A percentile compares a stretch with the other conserved stretches of the same genome.
Evolutionary conservation across 1,140 invertebrate species (phyloP).

Genomic region (Drosophila baimaii): DNA sequence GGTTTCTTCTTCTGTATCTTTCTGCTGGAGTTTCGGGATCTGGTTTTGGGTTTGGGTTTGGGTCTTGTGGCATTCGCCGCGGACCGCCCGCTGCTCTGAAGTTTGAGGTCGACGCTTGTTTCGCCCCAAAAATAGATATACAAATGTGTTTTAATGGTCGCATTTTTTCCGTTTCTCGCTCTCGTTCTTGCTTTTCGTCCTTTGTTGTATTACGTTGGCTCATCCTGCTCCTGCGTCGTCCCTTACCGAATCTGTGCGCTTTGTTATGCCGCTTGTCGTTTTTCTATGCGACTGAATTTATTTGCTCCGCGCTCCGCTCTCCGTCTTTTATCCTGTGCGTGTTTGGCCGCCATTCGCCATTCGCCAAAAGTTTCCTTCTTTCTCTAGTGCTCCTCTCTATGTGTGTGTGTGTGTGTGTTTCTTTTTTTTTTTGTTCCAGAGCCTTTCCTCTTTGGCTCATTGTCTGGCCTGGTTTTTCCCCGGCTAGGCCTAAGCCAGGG

Average conservation of each 20-base stretch:
- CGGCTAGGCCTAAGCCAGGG: slow-evolving; percentile 58
- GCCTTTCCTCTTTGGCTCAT: slow-evolving; percentile 31
- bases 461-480: slow-evolving; percentile 32
- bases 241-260: slow-evolving; percentile 69
- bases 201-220: slow-evolving; percentile 51
- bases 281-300: slow-evolving; percentile 81
- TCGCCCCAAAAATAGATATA: slow-evolving; percentile 80
- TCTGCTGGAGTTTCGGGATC: slow-evolving; percentile 22
- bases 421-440: slow-evolving; percentile 9
- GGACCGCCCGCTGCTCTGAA: slow-evolving; percentile 47
- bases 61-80: slow-evolving; percentile 41
- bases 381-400: slow-evolving; percentile 14
- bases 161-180: slow-evolving; percentile 60
- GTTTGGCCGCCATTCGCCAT: slow-evolving; percentile 75
- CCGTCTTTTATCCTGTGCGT: slow-evolving; percentile 59
- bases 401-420: background rate
- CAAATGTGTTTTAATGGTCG: slow-evolving; percentile 82
- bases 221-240: slow-evolving; percentile 27
- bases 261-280: slow-evolving; percentile 81
- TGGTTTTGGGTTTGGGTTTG: slow-evolving; percentile 28
- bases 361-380: slow-evolving; percentile 73
- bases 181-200: slow-evolving; percentile 13
- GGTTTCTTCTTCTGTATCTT: slow-evolving; percentile 27
- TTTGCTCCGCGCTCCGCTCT: slow-evolving; percentile 51
- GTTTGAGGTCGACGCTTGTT: slow-evolving; percentile 55